phyloP scores from a whole-genome alignment of 2,888 invertebrate species.

The Strigamia transsilvanica region DNA sequence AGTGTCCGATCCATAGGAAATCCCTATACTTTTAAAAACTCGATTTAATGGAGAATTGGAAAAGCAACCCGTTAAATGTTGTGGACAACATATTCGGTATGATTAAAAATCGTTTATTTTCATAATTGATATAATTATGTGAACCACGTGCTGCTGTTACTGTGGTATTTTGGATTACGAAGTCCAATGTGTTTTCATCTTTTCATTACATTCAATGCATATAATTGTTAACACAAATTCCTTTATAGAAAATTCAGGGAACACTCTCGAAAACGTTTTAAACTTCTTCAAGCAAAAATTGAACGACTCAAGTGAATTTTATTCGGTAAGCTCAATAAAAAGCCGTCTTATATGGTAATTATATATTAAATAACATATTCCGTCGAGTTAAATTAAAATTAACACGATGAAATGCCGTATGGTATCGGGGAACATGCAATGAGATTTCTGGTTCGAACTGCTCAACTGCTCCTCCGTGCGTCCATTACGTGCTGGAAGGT shows the following conservation, averaged over 20 bases:
- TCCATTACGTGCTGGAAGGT: background rate
- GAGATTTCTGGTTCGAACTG: no score
- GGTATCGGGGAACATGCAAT: no score
- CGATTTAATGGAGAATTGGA: constrained; percentile 1
- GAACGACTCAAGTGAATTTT: background rate
- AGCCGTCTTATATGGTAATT: background rate
- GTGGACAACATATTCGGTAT: constrained; percentile 28
- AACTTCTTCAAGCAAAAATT: constrained; percentile 1
- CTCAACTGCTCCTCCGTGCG: background rate
- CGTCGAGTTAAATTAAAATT: no score
- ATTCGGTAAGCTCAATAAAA: background rate
- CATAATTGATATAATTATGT: background rate
- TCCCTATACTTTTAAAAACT: no score
- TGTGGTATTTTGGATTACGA: no score
- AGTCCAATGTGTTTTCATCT: background rate
- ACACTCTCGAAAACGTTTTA: background rate
- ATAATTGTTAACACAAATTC: background rate
- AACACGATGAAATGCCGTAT: no score
- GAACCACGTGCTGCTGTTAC: background rate
- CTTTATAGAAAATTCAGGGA: background rate
- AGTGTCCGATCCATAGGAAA: no score
- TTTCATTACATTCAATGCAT: background rate
- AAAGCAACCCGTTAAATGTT: background rate
- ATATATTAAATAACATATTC: no score
- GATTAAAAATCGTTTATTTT: background rate